These are phyloP conservation scores for Sylvicola cinctus DNA, from an alignment of 2,888 invertebrate genomes.

Conservation along the genomic window DNA sequence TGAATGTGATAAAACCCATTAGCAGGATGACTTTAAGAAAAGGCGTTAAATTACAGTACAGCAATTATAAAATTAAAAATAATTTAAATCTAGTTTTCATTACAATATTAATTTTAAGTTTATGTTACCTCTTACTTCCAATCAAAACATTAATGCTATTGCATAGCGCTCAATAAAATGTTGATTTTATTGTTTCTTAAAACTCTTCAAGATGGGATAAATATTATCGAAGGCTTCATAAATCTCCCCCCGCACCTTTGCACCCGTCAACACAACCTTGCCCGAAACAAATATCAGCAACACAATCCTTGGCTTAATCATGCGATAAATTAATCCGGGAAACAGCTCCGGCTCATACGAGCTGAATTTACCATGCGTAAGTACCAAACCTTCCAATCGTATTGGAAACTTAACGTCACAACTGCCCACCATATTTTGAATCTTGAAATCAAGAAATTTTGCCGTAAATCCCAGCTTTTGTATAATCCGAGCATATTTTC, in stretches of 20 bases:
- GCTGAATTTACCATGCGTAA: slow-evolving; percentile 55
- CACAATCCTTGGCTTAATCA: slow-evolving; percentile 95
- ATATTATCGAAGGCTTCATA: slow-evolving; percentile 94
- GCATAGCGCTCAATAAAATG: too few species aligned
- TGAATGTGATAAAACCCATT: too few species aligned
- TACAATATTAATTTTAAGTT: too few species aligned
- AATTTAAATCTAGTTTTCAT: too few species aligned
- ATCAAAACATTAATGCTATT: too few species aligned
- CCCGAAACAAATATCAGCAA: slow-evolving; percentile 97
- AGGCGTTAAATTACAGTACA: too few species aligned
- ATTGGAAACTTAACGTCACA: slow-evolving; percentile 61
- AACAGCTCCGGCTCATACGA: slow-evolving; percentile 96
- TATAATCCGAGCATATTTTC: slow-evolving; percentile 65
- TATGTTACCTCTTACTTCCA: too few species aligned
- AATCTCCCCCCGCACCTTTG: slow-evolving; percentile 76
- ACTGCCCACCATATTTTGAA: slow-evolving; percentile 63
- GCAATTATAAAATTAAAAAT: too few species aligned
- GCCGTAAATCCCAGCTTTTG: slow-evolving; percentile 62
- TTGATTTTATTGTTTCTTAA: slow-evolving; percentile 52
- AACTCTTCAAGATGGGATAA: slow-evolving; percentile 89
- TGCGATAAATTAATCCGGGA: slow-evolving; percentile 93
- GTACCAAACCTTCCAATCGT: slow-evolving; percentile 49
- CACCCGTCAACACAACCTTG: slow-evolving; percentile 95
- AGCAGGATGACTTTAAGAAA: too few species aligned
- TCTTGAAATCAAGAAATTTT: slow-evolving; percentile 61